phyloP scores from a whole-genome alignment of 2,113 vertebrate species.

The Sarotherodon lohbergeri region DNA sequence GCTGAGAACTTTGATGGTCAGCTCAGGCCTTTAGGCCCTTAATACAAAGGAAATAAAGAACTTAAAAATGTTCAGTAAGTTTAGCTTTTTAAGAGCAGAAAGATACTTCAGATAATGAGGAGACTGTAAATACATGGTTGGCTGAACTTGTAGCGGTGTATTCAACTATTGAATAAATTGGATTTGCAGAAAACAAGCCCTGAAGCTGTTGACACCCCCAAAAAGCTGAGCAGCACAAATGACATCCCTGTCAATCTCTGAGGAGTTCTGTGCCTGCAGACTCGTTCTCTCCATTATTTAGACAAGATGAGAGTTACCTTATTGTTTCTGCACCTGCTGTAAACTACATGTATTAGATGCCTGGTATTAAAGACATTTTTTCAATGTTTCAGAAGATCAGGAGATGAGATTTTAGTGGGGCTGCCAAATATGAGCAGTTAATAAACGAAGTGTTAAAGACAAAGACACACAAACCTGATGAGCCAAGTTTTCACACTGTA shows the following conservation, averaged over 20 bases:
- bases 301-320: neutral
- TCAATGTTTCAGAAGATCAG: neutral
- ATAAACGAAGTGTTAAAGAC: neutral
- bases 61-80: neutral
- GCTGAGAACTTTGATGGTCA: neutral
- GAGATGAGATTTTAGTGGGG: neutral
- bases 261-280: conserved; percentile 6
- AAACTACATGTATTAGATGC: neutral
- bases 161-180: neutral
- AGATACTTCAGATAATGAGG: neutral
- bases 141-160: neutral
- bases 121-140: neutral
- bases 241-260: conserved; percentile 21
- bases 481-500: neutral
- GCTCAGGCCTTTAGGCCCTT: neutral
- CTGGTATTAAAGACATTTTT: conserved; percentile 12
- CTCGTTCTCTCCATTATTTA: conserved; percentile 12
- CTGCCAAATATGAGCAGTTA: neutral
- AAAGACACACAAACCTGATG: neutral
- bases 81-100: neutral
- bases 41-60: neutral
- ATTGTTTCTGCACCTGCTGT: conserved; percentile 30
- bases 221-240: conserved; percentile 33
- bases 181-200: conserved; percentile 7
- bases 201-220: conserved; percentile 20